Evolutionary conservation across 2,113 vertebrate species (phyloP).

Genomic region (Setophaga kirtlandii): DNA sequence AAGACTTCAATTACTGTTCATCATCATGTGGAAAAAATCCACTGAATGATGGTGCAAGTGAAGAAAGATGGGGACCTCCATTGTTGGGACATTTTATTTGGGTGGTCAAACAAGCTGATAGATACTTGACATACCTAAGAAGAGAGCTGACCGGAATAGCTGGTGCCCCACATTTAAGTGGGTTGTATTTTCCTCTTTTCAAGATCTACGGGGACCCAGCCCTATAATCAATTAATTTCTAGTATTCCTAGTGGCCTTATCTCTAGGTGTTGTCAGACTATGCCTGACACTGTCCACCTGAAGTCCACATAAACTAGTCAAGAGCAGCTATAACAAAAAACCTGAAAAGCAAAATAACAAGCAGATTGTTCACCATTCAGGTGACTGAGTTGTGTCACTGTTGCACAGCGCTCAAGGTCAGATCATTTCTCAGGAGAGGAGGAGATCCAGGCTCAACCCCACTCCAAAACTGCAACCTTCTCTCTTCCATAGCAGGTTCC

Average conservation of each 20-base stretch:
- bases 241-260: neutral
- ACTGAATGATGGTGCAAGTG: neutral
- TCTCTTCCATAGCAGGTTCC: neutral
- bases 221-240: neutral
- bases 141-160: neutral
- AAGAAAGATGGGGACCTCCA: neutral
- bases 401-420: neutral
- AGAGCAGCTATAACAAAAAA: neutral
- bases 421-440: neutral
- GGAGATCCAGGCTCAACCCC: neutral
- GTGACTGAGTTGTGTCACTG: neutral
- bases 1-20: neutral
- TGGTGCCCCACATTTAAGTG: neutral
- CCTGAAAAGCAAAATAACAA: neutral
- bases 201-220: neutral
- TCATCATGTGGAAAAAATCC: neutral
- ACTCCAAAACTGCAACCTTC: neutral
- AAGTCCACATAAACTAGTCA: neutral
- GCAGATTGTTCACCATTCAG: neutral
- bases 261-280: neutral
- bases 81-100: neutral
- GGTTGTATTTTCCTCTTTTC: neutral
- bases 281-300: neutral
- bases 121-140: neutral
- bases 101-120: neutral